Conservation (phyloP, 1,140 invertebrate genomes). For the Drosophila yakuba region DNA sequence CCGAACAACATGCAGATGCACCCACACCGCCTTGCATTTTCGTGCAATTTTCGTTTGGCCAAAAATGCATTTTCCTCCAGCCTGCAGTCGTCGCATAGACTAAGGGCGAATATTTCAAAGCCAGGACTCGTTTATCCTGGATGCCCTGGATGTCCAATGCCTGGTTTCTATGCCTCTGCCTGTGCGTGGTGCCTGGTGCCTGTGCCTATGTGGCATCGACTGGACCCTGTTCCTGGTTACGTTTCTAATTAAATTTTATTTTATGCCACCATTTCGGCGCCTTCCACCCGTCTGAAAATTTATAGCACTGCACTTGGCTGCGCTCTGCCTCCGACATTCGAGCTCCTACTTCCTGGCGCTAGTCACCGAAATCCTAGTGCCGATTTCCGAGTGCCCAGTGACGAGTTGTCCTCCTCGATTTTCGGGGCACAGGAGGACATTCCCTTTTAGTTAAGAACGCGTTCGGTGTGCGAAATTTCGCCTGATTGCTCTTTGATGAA, state of each 20-base stretch:
- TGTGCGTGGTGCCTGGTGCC: no score
- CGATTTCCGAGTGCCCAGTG: not conserved
- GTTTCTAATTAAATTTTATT: slow-evolving; percentile 84
- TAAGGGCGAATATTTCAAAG: slow-evolving; percentile 71
- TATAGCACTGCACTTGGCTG: slow-evolving; percentile 69
- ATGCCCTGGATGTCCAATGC: not conserved
- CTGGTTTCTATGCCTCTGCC: not conserved
- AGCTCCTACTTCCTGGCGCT: not conserved
- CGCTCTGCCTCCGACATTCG: slow-evolving; percentile 41
- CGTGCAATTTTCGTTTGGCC: slow-evolving; percentile 65
- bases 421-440: slow-evolving; percentile 15
- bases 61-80: slow-evolving; percentile 67
- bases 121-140: slow-evolving; percentile 54
- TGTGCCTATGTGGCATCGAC: slow-evolving; percentile 1
- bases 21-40: slow-evolving; percentile 58
- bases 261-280: slow-evolving; percentile 81
- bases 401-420: slow-evolving; percentile 30
- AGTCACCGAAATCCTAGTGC: slow-evolving; percentile 2
- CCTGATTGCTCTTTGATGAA: slow-evolving; percentile 83
- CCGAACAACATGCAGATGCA: not conserved
- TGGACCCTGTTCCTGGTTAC: slow-evolving; percentile 56
- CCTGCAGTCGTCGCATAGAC: slow-evolving; percentile 26
- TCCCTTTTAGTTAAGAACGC: slow-evolving; percentile 81
- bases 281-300: slow-evolving; percentile 65
- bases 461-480: slow-evolving; percentile 79